Percentiles rank a stretch among this genome's conserved stretches.
These are phyloP conservation scores for Hydrocynus forskahlii DNA, from an alignment of 2,797 vertebrate species.

Conservation along the genomic window DNA sequence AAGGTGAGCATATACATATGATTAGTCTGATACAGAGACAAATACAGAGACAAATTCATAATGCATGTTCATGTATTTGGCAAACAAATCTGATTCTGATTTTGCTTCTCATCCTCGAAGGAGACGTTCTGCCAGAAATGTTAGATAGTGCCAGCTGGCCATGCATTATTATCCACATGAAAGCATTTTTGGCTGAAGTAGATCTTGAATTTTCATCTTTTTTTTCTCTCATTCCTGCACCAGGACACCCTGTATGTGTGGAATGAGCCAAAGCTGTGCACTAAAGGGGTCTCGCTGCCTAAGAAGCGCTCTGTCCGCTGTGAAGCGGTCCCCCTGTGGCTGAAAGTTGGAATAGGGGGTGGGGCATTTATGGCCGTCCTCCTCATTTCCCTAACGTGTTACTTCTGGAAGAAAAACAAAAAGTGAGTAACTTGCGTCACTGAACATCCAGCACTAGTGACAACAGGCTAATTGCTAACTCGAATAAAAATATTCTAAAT, in stretches of 20 bases:
- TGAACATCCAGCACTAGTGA: neutral
- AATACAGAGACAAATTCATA: too few species aligned
- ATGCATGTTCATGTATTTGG: too few species aligned
- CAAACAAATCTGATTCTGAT: too few species aligned
- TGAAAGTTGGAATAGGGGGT: constrained; percentile 87
- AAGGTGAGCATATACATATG: too few species aligned
- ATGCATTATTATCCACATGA: neutral
- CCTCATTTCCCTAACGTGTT: constrained; percentile 92
- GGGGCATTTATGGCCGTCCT: constrained; percentile 89
- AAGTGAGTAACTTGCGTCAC: constrained; percentile 73
- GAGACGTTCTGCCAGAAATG: too few species aligned
- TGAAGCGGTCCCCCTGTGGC: constrained; percentile 91
- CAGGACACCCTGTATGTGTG: constrained; percentile 95
- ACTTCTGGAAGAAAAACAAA: constrained; percentile 99
- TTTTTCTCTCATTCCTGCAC: neutral
- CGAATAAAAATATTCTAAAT: too few species aligned
- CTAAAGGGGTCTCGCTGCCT: constrained; percentile 86
- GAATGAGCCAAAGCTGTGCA: constrained; percentile 93
- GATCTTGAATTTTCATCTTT: too few species aligned
- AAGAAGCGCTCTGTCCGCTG: constrained; percentile 85
- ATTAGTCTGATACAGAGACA: too few species aligned
- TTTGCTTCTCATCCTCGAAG: too few species aligned
- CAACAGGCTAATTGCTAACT: too few species aligned
- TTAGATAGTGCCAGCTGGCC: too few species aligned
- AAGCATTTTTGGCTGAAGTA: neutral